phyloP scores from a whole-genome alignment of 2,113 vertebrate genomes.

The Philantomba maxwellii region DNA sequence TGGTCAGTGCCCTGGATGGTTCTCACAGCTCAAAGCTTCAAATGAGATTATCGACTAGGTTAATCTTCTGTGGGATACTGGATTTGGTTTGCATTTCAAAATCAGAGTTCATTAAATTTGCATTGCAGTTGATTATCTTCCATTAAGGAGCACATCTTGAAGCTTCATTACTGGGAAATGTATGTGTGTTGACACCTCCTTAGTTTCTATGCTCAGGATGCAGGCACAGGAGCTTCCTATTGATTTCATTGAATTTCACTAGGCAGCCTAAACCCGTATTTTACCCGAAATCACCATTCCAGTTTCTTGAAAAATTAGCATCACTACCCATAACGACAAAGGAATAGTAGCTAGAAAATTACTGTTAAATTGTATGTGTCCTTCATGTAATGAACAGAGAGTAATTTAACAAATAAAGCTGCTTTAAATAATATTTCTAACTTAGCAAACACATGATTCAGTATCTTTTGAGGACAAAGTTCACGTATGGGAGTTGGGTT shows the following conservation, averaged over 20 bases:
- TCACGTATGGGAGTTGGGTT: not conserved
- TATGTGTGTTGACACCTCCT: slow-evolving; percentile 37
- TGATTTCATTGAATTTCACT: slow-evolving; percentile 66
- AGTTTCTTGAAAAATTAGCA: slow-evolving; percentile 55
- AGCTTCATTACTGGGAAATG: slow-evolving; percentile 64
- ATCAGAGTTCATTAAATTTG: slow-evolving; percentile 69
- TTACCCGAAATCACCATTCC: slow-evolving; percentile 52
- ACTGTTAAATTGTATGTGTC: slow-evolving; percentile 14
- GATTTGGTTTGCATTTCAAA: slow-evolving; percentile 69
- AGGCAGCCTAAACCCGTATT: slow-evolving; percentile 45
- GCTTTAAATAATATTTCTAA: not conserved
- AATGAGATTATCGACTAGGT: slow-evolving; percentile 60
- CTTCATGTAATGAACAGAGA: slow-evolving; percentile 23
- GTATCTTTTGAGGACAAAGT: slow-evolving; percentile 5
- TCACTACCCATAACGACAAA: not conserved
- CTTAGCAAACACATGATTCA: not conserved
- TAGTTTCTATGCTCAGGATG: slow-evolving; percentile 13
- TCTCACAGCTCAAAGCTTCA: slow-evolving; percentile 47
- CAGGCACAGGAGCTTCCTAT: slow-evolving; percentile 33
- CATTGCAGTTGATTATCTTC: slow-evolving; percentile 67
- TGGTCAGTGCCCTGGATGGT: not conserved
- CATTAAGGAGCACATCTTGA: slow-evolving; percentile 42
- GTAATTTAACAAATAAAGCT: not conserved
- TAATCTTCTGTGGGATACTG: slow-evolving; percentile 65
- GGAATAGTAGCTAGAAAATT: not conserved